Evolutionary conservation across 2,888 invertebrate species (phyloP), one percentile per base, ranked within the genome.

Genomic region (Drosophila koepferae): DNA sequence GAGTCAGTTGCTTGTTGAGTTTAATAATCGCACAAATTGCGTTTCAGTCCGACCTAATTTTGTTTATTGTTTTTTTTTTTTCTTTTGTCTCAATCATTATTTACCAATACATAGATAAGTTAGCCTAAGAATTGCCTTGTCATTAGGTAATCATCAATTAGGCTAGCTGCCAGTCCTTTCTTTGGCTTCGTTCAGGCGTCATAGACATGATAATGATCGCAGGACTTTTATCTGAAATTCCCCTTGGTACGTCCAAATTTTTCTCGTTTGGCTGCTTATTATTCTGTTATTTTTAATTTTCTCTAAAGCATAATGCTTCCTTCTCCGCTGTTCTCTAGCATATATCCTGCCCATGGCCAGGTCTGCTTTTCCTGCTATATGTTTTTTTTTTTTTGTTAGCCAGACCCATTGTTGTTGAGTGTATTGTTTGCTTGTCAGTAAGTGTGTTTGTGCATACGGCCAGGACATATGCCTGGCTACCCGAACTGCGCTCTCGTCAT

Each of bases 1-100:
- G 64, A 78, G 72, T 74, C 73, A 77, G 77, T 85, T 79, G 80
- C 64, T 87, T 73, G 74, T 63, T 73, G 76, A 87, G 69, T 78
- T 82, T 76, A 69, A 80, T 76, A 75, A 65, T 68, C 63, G 67
- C 73, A 74, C 60, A 74, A 59, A 77, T 84, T 72, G 60, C 51
- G 46, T 56, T 60, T 82, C 58, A 65, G 74, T 85, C 34, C 12
- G 56, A 55, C 59, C 54, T 31, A 16, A 34, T 51, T 34, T 36
- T 28, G 1, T 36, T 16, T 12, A 1, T 41, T 53, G 34, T 2
- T 38, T 28, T n/a, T 7, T 9, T 34, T 14, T 16, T 31, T n/a
- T 1, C 18, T 51, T 6, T 7, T 40, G 16, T 16, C n/a, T 1
- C 2, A 41, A 8, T 51, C 34, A n/a, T 18, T 18, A 1, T 43